Base-by-base conservation (phyloP, 2,113 vertebrate species). In the Epinephelus cyanopodus region DNA sequence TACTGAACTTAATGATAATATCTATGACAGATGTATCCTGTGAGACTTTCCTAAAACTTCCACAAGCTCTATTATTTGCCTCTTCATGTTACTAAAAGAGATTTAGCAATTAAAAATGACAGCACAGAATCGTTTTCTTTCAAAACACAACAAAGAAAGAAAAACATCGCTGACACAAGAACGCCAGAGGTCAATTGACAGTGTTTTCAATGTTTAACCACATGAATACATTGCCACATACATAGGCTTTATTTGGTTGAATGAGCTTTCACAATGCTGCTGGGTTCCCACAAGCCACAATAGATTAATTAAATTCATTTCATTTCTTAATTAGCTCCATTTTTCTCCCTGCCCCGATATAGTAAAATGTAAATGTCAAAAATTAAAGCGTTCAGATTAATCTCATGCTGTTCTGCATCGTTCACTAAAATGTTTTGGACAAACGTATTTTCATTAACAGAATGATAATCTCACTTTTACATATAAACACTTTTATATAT, bases 321-420 rank as follows among this genome's bases (percentile, higher is more conserved):
- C 1, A 82, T 84, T 69, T 82, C 79, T 82, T 92, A 88, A 92
- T 89, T 87, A 67, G 79, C 79, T 82, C 25, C 0, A 71, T 81
- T 75, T 76, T 85, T 73, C 61, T 85, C 61, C 47, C 53, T 75
- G 56, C 52, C 13, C 52, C 17, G 7, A 48, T 74, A 64, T 27
- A 71, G 39, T 27, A 47, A 65, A 83, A 78, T 39, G 48, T 53
- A 82, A 89, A 87, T 80, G 74, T 85, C 64, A 68, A 56, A 77
- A 71, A 76, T 50, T 5, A 79, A 87, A 78, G 21, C 1, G 12
- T 47, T 71, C 33, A 60, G n/a, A 85, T 67, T 64, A 87, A 82
- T 76, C 58, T 67, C 15, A 72, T 48, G 25, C 61, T 9, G 17
- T 52, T 86, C 47, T 57, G 27, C 54, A 23, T 64, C 25, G 66